phyloP scores from a whole-genome alignment of 2,113 vertebrate genomes.

The Butorides virescens region DNA sequence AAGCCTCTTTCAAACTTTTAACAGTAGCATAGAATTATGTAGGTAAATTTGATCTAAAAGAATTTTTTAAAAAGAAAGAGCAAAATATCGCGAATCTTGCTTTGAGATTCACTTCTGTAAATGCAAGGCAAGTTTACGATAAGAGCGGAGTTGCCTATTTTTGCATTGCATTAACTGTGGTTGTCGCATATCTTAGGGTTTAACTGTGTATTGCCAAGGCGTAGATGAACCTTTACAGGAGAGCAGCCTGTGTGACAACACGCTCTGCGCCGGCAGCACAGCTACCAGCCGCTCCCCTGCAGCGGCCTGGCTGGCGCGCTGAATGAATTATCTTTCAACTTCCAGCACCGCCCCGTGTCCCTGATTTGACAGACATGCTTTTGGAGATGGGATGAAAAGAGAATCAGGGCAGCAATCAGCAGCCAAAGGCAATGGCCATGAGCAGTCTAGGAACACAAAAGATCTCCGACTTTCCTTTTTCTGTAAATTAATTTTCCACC shows the following conservation, averaged over 20 bases:
- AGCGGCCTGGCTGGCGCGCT: neutral
- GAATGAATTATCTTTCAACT: slow-evolving; percentile 25
- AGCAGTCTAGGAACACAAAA: neutral
- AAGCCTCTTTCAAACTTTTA: neutral
- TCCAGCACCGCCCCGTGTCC: neutral
- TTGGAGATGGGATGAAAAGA: neutral
- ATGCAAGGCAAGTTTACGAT: neutral
- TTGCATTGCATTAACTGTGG: neutral
- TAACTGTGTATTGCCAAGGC: neutral
- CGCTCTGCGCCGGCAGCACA: neutral
- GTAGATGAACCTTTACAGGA: neutral
- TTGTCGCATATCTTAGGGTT: neutral
- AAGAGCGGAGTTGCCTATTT: neutral
- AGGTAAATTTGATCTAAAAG: neutral
- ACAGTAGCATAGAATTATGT: neutral
- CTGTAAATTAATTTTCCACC: neutral
- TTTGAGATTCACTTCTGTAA: neutral
- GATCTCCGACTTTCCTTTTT: neutral
- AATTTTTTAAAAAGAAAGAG: neutral
- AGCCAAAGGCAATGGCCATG: neutral
- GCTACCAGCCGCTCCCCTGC: neutral
- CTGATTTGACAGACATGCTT: neutral
- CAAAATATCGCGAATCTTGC: neutral
- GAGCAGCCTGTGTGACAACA: neutral
- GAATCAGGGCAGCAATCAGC: neutral